Evolutionary conservation across 2,113 vertebrate species (phyloP).

Genomic region (Poeciliopsis turrubarensis): DNA sequence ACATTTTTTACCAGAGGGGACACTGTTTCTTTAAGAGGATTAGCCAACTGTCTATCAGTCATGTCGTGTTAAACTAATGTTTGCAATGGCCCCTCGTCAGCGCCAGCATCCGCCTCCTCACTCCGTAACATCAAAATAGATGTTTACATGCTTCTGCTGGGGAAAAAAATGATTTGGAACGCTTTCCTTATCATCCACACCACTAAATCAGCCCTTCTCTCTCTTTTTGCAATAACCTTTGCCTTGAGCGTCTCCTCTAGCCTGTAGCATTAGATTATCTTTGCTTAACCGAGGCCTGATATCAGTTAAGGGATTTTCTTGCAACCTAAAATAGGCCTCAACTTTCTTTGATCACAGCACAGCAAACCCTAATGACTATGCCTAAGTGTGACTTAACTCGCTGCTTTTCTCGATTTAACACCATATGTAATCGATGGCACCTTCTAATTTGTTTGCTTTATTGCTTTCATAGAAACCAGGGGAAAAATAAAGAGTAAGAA

Average conservation of each 20-base stretch:
- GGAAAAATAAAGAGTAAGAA: slow-evolving; percentile 55
- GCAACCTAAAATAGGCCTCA: slow-evolving; percentile 67
- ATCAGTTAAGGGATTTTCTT: slow-evolving; percentile 68
- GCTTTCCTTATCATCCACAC: slow-evolving; percentile 68
- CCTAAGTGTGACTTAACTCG: slow-evolving; percentile 55
- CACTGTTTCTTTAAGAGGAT: slow-evolving; percentile 81
- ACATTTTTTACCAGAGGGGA: slow-evolving; percentile 78
- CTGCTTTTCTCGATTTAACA: slow-evolving; percentile 69
- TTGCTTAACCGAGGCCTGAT: slow-evolving; percentile 44
- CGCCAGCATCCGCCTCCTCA: slow-evolving; percentile 72
- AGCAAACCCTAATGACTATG: slow-evolving; percentile 56
- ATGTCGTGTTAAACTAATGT: slow-evolving; percentile 74
- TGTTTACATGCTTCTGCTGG: slow-evolving; percentile 62
- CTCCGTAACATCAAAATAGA: slow-evolving; percentile 65
- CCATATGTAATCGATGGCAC: slow-evolving; percentile 59
- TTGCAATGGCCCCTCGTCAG: slow-evolving; percentile 61
- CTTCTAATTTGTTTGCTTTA: slow-evolving; percentile 69
- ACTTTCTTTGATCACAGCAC: slow-evolving; percentile 65
- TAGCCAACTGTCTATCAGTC: slow-evolving; percentile 78
- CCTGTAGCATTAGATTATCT: slow-evolving; percentile 65
- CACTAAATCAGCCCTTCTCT: slow-evolving; percentile 60
- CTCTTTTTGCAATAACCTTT: slow-evolving; percentile 53
- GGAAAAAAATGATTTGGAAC: slow-evolving; percentile 66
- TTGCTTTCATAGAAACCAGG: slow-evolving; percentile 57
- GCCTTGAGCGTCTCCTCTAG: slow-evolving; percentile 63